Evolutionary conservation across 1,140 invertebrate species (phyloP), one percentile per base, ranked within the genome.

Genomic region (Lordiphosa collinella): DNA sequence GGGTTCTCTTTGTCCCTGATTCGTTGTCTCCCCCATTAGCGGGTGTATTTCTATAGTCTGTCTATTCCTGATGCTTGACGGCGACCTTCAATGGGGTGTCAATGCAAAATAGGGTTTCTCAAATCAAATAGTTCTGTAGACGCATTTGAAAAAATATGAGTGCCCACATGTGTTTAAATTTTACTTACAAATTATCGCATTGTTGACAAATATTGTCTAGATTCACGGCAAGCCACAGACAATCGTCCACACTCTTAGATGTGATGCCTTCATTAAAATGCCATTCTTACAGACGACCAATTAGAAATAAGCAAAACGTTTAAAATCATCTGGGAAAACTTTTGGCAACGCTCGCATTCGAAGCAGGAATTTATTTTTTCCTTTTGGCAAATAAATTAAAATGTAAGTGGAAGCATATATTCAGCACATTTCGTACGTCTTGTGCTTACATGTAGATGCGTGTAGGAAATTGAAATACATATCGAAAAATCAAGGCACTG

Each of bases 241-340:
- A 18, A n/a, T n/a, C n/a, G n/a, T n/a, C n/a, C n/a, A n/a, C n/a
- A n/a, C n/a, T n/a, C n/a, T 37, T 11, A 12, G 11, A n/a, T n/a
- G 22, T 43, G 2, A 25, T 22, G 16, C 38, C 40, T 61, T 62
- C 57, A 63, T 63, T 63, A 62, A 62, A 63, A 52, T 63, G 38
- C 62, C 46, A n/a, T 16, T 16, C 14, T 16, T 2, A 16, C 14
- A 16, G 14, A 2, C 14, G 1, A 16, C 14, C 14, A 16, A 63
- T 63, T 22, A 22, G 52, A 62, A 63, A 63, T 38, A 44, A 52
- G 38, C 36, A 22, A 35, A 16, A 50, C 16, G 46, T 43, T 41
- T 25, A 29, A 12, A 32, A 37, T 10, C 31, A 44, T 52, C 62
- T 52, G 60, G 37, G 37, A 31, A 29, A 41, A 32, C 22, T 13